Evolutionary conservation across 2,888 invertebrate species (phyloP).

Genomic region (Ophion obscuratus): DNA sequence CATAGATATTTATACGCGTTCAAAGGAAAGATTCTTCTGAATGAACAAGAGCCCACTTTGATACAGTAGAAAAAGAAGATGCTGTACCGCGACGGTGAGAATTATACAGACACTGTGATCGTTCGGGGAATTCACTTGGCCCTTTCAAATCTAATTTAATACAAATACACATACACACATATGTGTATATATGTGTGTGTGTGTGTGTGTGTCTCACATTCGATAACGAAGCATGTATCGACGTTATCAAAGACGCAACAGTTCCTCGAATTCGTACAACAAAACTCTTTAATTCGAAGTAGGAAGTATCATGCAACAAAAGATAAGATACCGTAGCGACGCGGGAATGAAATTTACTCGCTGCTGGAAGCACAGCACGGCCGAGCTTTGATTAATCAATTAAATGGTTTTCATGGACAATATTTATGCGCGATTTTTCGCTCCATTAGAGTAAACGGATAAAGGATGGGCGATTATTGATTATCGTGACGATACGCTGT

Average conservation of each 20-base stretch:
- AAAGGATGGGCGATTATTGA: not conserved
- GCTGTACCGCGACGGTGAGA: slow-evolving; percentile 13
- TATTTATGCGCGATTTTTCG: not conserved
- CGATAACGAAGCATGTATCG: not conserved
- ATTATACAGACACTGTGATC: slow-evolving; percentile 8
- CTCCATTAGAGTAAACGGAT: not conserved
- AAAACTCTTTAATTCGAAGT: slow-evolving; percentile 4
- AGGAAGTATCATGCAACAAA: not conserved
- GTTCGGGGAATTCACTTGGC: not conserved
- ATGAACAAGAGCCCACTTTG: slow-evolving; percentile 56
- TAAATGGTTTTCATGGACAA: not conserved
- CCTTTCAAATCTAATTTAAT: not conserved
- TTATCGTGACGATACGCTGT: not conserved
- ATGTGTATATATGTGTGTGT: not conserved
- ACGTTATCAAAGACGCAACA: slow-evolving; percentile 7
- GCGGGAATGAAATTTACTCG: not conserved
- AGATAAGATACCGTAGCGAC: slow-evolving; percentile 18
- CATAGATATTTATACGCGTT: slow-evolving; percentile 13
- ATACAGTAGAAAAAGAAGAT: slow-evolving; percentile 33
- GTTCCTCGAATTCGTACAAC: not conserved
- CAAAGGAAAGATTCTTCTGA: slow-evolving; percentile 56
- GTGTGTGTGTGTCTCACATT: not conserved
- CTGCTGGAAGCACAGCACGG: not conserved
- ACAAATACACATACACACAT: not conserved
- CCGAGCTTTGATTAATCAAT: not conserved